Percentiles rank a stretch among this genome's conserved stretches.
Conservation (phyloP, 2,888 invertebrate species). For the Entomobrya multifasciata region DNA sequence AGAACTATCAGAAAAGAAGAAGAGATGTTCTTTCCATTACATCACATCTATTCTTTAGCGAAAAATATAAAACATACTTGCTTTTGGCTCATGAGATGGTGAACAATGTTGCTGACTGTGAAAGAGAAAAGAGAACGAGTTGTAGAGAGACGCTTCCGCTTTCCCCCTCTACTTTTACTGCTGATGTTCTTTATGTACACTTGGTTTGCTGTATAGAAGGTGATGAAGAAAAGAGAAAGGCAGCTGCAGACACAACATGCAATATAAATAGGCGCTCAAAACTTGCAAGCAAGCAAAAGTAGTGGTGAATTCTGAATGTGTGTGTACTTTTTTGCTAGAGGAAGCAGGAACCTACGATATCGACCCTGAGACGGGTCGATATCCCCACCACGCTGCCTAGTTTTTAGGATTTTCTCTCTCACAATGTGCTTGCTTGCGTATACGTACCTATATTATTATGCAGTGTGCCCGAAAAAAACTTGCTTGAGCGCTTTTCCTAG, state of each 20-base stretch:
- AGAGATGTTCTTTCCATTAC: conserved; percentile 56
- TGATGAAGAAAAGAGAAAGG: conserved; percentile 19
- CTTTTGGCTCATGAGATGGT: background rate
- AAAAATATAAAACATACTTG: conserved; percentile 28
- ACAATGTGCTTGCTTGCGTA: background rate
- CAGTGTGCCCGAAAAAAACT: conserved; percentile 13
- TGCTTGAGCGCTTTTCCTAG: background rate
- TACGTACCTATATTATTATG: conserved; percentile 29
- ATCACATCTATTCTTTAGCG: conserved; percentile 57
- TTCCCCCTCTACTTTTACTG: background rate
- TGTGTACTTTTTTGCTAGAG: conserved; percentile 7
- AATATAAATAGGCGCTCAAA: conserved; percentile 48
- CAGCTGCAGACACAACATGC: conserved; percentile 35
- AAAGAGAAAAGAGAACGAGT: too few species aligned
- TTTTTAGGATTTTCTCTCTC: conserved; percentile 60
- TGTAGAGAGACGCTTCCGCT: conserved; percentile 45
- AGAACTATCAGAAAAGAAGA: background rate
- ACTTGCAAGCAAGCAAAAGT: conserved; percentile 27
- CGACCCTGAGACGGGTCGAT: conserved; percentile 77
- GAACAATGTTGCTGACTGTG: conserved; percentile 26
- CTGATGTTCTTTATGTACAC: conserved; percentile 27
- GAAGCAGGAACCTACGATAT: conserved; percentile 75
- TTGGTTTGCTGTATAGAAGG: conserved; percentile 1
- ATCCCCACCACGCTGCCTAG: conserved; percentile 59
- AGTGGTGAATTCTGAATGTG: conserved; percentile 12